Evolutionary conservation across 2,888 invertebrate genomes (phyloP).

Genomic region (Drosophila anomelani): DNA sequence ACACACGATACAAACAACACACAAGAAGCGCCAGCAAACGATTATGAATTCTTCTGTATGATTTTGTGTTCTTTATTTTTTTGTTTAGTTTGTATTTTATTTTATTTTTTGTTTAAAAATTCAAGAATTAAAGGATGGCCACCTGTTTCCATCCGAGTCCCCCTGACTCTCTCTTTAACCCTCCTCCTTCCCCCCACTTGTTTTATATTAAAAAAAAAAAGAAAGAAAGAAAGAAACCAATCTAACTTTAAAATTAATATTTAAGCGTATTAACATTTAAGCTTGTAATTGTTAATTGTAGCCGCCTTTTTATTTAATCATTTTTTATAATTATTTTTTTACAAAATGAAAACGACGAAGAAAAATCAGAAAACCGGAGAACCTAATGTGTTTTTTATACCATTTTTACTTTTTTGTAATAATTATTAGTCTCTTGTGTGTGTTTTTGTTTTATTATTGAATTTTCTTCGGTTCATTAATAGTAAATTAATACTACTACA

Average conservation of each 20-base stretch:
- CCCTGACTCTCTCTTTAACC: neutral
- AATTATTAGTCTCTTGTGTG: constrained; percentile 7
- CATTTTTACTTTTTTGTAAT: neutral
- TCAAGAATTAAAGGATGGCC: neutral
- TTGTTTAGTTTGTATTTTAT: constrained; percentile 18
- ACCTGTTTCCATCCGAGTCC: neutral
- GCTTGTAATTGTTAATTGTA: constrained; percentile 67
- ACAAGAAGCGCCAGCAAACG: constrained; percentile 48
- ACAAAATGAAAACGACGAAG: neutral
- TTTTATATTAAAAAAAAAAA: constrained; percentile 16
- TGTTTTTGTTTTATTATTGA: constrained; percentile 33
- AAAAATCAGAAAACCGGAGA: neutral
- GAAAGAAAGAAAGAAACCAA: neutral
- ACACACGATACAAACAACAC: constrained; percentile 14
- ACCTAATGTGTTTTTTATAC: neutral
- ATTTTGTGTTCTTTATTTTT: constrained; percentile 34
- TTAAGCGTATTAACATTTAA: constrained; percentile 77
- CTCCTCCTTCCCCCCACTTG: constrained; percentile 13
- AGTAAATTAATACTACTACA: constrained; percentile 50
- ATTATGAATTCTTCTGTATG: constrained; percentile 26
- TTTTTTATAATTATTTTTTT: constrained; percentile 37
- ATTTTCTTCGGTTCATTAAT: constrained; percentile 46
- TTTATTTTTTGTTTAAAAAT: constrained; percentile 26
- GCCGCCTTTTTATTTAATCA: constrained; percentile 23
- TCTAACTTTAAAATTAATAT: constrained; percentile 71